Conservation (phyloP, 2,888 invertebrate species). For the Drosophila fungiperda region DNA sequence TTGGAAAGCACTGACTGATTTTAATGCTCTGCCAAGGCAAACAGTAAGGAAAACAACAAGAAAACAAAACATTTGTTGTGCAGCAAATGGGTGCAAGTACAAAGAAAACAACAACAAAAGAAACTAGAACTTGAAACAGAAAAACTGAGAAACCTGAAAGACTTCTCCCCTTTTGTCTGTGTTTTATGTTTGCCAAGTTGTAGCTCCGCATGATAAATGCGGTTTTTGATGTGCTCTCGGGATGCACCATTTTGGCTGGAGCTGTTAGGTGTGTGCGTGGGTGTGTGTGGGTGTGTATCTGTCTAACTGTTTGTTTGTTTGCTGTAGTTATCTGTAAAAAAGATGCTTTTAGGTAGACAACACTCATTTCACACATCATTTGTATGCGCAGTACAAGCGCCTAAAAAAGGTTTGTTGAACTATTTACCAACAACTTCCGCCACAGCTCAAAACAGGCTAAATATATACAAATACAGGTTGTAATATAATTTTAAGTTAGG, state of each 20-base stretch:
- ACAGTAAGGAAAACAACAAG: conserved; percentile 16
- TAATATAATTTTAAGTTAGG: neutral
- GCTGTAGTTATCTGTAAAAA: conserved; percentile 6
- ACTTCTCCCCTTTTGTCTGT: conserved; percentile 45
- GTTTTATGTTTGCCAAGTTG: conserved; percentile 57
- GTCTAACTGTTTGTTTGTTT: neutral
- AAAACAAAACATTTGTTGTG: conserved; percentile 31
- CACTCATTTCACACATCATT: conserved; percentile 46
- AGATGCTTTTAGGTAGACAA: conserved; percentile 47
- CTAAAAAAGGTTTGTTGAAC: conserved; percentile 42
- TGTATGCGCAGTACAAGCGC: conserved; percentile 19
- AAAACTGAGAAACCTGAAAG: conserved; percentile 44
- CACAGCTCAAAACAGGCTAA: neutral
- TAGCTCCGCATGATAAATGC: conserved; percentile 66
- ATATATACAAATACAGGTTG: neutral
- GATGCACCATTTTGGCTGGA: conserved; percentile 18
- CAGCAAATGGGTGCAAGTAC: conserved; percentile 16
- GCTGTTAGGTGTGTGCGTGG: conserved; percentile 20
- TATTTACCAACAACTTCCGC: conserved; percentile 1
- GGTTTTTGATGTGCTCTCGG: conserved; percentile 53
- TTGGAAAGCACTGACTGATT: conserved; percentile 4
- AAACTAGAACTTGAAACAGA: conserved; percentile 38
- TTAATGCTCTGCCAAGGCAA: conserved; percentile 23
- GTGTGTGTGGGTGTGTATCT: conserved; percentile 10
- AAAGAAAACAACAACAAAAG: conserved; percentile 16